Base-by-base conservation (phyloP, 2,797 vertebrate species). In the Antrozous pallidus region DNA sequence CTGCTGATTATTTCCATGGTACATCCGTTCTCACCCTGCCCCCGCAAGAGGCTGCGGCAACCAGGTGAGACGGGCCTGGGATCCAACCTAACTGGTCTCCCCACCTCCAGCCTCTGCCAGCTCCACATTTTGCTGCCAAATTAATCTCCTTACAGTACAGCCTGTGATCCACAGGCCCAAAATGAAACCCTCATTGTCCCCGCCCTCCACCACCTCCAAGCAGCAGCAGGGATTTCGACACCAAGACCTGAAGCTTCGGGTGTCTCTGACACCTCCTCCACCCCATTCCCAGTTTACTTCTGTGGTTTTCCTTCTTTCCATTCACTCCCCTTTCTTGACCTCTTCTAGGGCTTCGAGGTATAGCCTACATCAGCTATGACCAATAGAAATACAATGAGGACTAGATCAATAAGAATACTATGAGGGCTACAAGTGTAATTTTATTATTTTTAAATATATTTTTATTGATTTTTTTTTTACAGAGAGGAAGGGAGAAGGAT, bases 21-120 rank as follows among this genome's bases (percentile, higher is more conserved):
- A 22, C 2, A n/a, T 10, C 7, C 5, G 0, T 26, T 82, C 40
- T 86, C 79, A 71, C 47, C 56, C 42, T 42, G 56, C 31, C 24
- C 58, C 36, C 18, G 33, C 38, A 54, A 40, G 6, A 74, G 8
- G 63, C n/a, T 26, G 28, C 31, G 56, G 81, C n/a, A 56, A 51
- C 47, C 86, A 77, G 91, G 38, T 67, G 71, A 47, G 51, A 86
- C 33, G 47, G 70, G 63, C 85, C 84, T 6, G 28, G 28, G 61
- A 91, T 69, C 94, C 74, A 47, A 73, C 70, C 80, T 33, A 91
- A 95, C 91, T 70, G 42, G 96, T 96, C 83, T 92, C 58, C 78
- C 91, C 12, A 22, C 83, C 74, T 87, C 75, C 40, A 36, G 58
- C 26, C 26, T 70, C 70, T 78, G 75, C 75, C 70, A 79, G 33